Conservation (phyloP, 2,113 vertebrate species). For the Neogobius melanostomus region DNA sequence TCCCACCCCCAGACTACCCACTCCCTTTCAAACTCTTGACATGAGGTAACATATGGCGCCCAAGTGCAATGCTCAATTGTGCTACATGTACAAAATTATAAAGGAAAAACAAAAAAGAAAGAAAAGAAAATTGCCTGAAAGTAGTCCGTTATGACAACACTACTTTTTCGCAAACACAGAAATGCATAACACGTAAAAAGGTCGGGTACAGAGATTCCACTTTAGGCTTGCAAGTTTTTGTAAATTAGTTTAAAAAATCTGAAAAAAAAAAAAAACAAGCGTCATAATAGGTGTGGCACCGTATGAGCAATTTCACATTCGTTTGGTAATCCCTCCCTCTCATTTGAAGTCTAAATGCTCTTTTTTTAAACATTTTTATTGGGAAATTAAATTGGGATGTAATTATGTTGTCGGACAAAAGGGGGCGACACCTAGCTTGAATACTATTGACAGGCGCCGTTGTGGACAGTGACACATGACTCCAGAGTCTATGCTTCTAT, state of each 20-base stretch:
- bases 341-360: constrained; percentile 53
- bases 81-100: constrained; percentile 85
- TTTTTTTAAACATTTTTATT: constrained; percentile 9
- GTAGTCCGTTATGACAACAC: constrained; percentile 77
- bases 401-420: not conserved
- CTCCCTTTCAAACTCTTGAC: constrained; percentile 81
- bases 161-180: constrained; percentile 39
- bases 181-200: not conserved
- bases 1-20: constrained; percentile 16
- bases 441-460: constrained; percentile 58
- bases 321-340: constrained; percentile 12
- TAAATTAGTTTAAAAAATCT: constrained; percentile 38
- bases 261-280: constrained; percentile 24
- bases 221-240: constrained; percentile 58
- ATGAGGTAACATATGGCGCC: constrained; percentile 94
- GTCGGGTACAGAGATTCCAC: constrained; percentile 64
- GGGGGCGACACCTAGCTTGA: constrained; percentile 46
- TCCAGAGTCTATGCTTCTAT: not conserved
- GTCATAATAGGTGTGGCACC: constrained; percentile 55
- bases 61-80: constrained; percentile 93
- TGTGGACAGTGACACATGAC: not conserved
- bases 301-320: constrained; percentile 73
- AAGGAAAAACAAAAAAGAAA: constrained; percentile 64
- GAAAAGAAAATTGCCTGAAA: constrained; percentile 55
- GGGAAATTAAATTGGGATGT: not conserved